phyloP scores from a whole-genome alignment of 2,888 invertebrate species.

The Halocaridina rubra region DNA sequence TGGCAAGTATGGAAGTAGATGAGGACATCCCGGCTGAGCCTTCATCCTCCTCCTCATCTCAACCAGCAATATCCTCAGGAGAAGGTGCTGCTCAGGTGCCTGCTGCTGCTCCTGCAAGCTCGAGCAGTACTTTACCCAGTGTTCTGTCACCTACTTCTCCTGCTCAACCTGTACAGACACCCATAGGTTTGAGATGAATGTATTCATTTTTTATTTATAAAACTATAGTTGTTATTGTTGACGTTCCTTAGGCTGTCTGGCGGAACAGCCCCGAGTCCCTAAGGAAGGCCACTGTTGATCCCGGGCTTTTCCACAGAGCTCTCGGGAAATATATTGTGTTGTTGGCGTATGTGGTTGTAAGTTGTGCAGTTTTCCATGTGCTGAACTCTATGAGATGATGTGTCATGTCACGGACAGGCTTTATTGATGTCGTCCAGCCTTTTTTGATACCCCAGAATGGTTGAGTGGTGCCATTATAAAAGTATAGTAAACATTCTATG shows the following conservation, averaged over 20 bases:
- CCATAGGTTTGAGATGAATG: neutral
- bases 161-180: slow-evolving; percentile 5
- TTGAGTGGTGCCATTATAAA: too few relatives aligned
- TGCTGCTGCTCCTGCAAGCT: neutral
- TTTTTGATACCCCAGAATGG: too few relatives aligned
- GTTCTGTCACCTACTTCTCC: slow-evolving; percentile 24
- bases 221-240: too few relatives aligned
- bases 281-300: too few relatives aligned
- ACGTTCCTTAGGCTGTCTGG: too few relatives aligned
- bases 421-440: neutral
- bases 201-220: too few relatives aligned
- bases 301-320: too few relatives aligned
- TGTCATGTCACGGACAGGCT: neutral
- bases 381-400: neutral
- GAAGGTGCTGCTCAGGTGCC: neutral
- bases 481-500: too few relatives aligned
- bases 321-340: too few relatives aligned
- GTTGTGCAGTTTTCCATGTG: neutral
- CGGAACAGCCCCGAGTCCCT: too few relatives aligned
- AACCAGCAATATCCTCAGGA: neutral
- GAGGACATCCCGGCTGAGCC: slow-evolving; percentile 42
- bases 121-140: slow-evolving; percentile 4
- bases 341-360: too few relatives aligned
- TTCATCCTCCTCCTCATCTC: slow-evolving; percentile 24
- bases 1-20: slow-evolving; percentile 52